Evolutionary conservation across 2,888 invertebrate species (phyloP).

Genomic region (Gari tellinella): DNA sequence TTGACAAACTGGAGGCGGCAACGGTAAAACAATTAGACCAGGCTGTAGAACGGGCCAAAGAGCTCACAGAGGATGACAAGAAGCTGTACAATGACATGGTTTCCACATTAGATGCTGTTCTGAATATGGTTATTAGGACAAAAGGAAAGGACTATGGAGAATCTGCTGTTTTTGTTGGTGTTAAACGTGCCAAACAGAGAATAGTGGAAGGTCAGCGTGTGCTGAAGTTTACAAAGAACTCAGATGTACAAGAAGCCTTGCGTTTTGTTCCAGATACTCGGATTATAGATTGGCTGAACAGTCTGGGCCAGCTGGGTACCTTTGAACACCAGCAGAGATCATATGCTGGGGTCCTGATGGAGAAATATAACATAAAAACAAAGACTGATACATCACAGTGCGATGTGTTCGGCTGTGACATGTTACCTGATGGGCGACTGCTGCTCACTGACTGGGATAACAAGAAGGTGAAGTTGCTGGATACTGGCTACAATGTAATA

Average conservation of each 20-base stretch:
- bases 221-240: slow-evolving; percentile 17
- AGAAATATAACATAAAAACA: slow-evolving; percentile 29
- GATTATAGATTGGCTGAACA: slow-evolving; percentile 36
- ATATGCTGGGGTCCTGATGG: slow-evolving; percentile 20
- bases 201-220: slow-evolving; percentile 28
- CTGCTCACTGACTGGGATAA: slow-evolving; percentile 51
- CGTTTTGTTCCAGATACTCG: slow-evolving; percentile 31
- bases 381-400: slow-evolving; percentile 27
- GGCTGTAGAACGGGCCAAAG: slow-evolving; percentile 17
- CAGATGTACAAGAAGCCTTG: slow-evolving; percentile 8
- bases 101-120: slow-evolving; percentile 21
- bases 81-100: slow-evolving; percentile 32
- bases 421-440: slow-evolving; percentile 32
- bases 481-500: slow-evolving; percentile 21
- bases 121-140: slow-evolving; percentile 14
- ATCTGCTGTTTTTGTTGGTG: slow-evolving; percentile 27
- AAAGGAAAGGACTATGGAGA: slow-evolving; percentile 7
- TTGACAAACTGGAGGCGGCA: slow-evolving; percentile 39
- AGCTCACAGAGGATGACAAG: slow-evolving; percentile 28
- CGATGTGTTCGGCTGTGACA: slow-evolving; percentile 43
- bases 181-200: slow-evolving; percentile 37
- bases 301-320: slow-evolving; percentile 28
- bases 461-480: slow-evolving; percentile 37
- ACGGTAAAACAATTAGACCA: slow-evolving; percentile 38
- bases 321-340: slow-evolving; percentile 35